Conservation (phyloP, 1,140 invertebrate genomes). For the Danaus melanippus region DNA sequence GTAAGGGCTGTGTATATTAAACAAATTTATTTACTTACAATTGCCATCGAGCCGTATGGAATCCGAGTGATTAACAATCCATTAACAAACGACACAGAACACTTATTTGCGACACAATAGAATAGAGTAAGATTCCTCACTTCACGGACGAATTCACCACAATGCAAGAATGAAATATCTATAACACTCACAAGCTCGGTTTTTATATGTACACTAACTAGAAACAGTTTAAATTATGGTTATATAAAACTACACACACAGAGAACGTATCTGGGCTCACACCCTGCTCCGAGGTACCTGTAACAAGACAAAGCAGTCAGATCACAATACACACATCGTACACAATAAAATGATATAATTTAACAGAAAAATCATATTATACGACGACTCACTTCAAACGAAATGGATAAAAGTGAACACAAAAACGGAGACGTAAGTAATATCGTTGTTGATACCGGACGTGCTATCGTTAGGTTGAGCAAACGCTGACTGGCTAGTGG, state of each 20-base stretch:
- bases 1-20: too few relatives aligned
- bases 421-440: conserved; percentile 63
- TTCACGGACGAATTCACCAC: conserved; percentile 40
- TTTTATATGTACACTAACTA: conserved; percentile 29
- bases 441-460: conserved; percentile 20
- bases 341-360: too few relatives aligned
- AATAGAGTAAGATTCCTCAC: conserved; percentile 49
- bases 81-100: conserved; percentile 54
- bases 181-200: conserved; percentile 23
- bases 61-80: conserved; percentile 54
- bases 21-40: conserved; percentile 42
- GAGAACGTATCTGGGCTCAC: conserved; percentile 59
- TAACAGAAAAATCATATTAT: neutral
- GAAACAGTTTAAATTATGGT: conserved; percentile 53
- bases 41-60: conserved; percentile 44
- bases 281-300: conserved; percentile 67
- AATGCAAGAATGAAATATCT: conserved; percentile 26
- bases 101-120: conserved; percentile 48
- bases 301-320: conserved; percentile 66
- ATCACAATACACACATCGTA: too few relatives aligned
- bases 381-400: conserved; percentile 34
- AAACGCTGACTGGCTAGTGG: conserved; percentile 60
- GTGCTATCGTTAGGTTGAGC: conserved; percentile 29
- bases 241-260: conserved; percentile 65
- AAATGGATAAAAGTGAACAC: conserved; percentile 38